Base-by-base conservation (phyloP, 2,113 vertebrate genomes). In the Symphodus melops region DNA sequence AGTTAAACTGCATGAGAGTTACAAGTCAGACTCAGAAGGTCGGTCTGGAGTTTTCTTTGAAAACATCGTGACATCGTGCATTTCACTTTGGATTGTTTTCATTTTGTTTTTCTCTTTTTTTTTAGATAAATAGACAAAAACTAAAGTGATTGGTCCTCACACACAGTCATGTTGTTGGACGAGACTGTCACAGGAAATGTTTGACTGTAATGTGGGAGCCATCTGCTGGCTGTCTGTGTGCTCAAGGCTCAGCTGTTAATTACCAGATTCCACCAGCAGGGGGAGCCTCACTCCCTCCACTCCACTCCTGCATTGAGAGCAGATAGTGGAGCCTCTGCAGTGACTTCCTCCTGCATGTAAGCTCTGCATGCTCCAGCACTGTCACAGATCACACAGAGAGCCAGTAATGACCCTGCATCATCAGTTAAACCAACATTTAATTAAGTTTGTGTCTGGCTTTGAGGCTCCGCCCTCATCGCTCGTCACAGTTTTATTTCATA, bases 151-250 rank as follows among this genome's bases (percentile, higher is more conserved):
- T 25, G 3, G 12, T 28, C 0, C 3, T 19, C 1, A 65, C 36
- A 41, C 3, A 28, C 8, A 10, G 41, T 52, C 14, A 20, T n/a
- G 16, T 53, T 0, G 10, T 51, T 12, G 36, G 16, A 0, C 10
- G 56, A 13, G 72, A 49, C 0, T 21, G 1, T 16, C 23, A 33
- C 33, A 46, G 39, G 1, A 51, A 55, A 51, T 48, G 13, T 46
- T 53, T 13, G 5, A 14, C 54, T 84, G 70, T 77, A 42, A 48
- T 79, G 39, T 82, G 42, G 53, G 39, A 60, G 89, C 91, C 92
- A 90, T 85, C 92, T 93, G 86, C 90, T 92, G 91, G 88, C 78
- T 23, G 25, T 9, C 67, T 39, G 4, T 60, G 14, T 68, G 36
- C 54, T 55, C 21, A 61, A 61, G 25, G 3, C 19, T 2, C 25